Evolutionary conservation across 1,140 invertebrate species (phyloP).

Genomic region (Drosophila obscura): DNA sequence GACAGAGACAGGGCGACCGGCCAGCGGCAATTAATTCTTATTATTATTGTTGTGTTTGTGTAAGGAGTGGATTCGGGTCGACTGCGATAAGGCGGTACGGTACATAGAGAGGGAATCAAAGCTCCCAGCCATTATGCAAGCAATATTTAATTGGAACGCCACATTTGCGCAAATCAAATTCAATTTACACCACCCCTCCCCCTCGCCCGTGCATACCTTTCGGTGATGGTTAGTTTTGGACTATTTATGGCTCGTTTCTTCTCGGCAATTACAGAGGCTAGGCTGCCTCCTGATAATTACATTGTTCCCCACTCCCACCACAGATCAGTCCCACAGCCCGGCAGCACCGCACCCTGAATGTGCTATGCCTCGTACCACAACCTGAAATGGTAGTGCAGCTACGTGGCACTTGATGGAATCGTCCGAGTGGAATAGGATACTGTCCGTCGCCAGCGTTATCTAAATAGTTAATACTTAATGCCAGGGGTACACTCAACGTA

Average conservation of each 20-base stretch:
- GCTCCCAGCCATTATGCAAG: constrained; percentile 30
- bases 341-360: constrained; percentile 17
- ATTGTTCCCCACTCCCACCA: no score
- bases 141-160: constrained; percentile 22
- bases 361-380: constrained; percentile 1
- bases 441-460: no score
- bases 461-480: no score
- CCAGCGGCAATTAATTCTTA: constrained; percentile 54
- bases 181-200: constrained; percentile 18
- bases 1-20: constrained; percentile 7
- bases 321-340: not conserved
- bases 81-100: constrained; percentile 1
- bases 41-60: constrained; percentile 28
- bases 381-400: no score
- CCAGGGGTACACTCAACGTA: no score
- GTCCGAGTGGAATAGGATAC: no score
- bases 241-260: no score
- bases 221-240: constrained; percentile 9
- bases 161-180: constrained; percentile 17
- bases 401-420: no score
- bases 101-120: not conserved
- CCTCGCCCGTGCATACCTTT: constrained; percentile 3
- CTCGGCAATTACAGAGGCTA: constrained; percentile 4
- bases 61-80: constrained; percentile 50
- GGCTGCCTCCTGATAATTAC: no score